Base-by-base conservation (phyloP, 2,113 vertebrate species). In the Oryzias woworae region DNA sequence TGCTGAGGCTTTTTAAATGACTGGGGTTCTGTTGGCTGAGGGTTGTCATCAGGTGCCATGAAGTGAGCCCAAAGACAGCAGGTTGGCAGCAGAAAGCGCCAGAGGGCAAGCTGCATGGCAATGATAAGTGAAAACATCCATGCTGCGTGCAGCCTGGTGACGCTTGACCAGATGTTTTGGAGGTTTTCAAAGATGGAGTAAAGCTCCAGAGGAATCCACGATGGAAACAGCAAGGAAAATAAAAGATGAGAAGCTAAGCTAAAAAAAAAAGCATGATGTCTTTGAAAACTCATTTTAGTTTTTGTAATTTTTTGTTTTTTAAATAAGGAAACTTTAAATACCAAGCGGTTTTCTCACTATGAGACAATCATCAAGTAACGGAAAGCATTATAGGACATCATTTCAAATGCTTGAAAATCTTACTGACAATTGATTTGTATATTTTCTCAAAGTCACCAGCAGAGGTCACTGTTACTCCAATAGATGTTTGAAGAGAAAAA, bases 391-490 rank as follows among this genome's bases (percentile, higher is more conserved):
- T 5, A 26, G 2, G 26, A 26, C 26, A 26, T 26, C 26, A 26
- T 26, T 26, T 26, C 5, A 26, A 26, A 26, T 26, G 20, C 20
- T 20, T 20, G 20, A 20, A 20, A 1, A 20, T 20, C 20, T 20
- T 20, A 20, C n/a, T 15, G 4, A 49, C 4, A 1, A 0, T 22
- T 17, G 52, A 62, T 14, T 15, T 64, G 60, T 8, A 71, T 26
- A 71, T 26, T 71, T 71, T 46, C 43, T 48, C 10, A 26, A 1
- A 15, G 1, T 18, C 48, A 54, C 82, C 88, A 89, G 61, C 56
- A 89, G 85, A 85, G 83, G 87, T 82, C 87, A 68, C 24, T 81
- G 62, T 56, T 71, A 72, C 46, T 79, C 64, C 74, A 44, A 57
- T 15, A 55, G 65, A 52, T 20, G 5, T 14, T 48, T 16, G 7